These are phyloP conservation scores for Cyprinodon brontotheroides DNA, from an alignment of 2,113 vertebrate species.

Conservation along the genomic window DNA sequence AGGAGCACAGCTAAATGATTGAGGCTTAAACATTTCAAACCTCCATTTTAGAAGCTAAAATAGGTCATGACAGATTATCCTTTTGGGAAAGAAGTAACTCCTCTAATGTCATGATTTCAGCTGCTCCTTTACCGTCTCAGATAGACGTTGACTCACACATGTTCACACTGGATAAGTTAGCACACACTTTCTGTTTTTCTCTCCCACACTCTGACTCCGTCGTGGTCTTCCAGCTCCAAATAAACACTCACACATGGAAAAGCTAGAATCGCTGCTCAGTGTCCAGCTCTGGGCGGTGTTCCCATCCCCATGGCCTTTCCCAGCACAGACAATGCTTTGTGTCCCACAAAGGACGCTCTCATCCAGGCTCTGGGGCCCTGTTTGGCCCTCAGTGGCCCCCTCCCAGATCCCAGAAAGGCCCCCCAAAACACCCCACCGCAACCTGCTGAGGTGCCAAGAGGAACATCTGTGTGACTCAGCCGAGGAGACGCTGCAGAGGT, in stretches of 20 bases:
- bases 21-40: neutral
- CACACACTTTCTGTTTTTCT: slow-evolving; percentile 54
- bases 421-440: slow-evolving; percentile 55
- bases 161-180: slow-evolving; percentile 30
- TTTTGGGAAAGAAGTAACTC: neutral
- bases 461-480: slow-evolving; percentile 80
- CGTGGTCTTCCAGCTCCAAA: slow-evolving; percentile 35
- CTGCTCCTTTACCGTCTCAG: slow-evolving; percentile 46
- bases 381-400: slow-evolving; percentile 59
- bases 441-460: slow-evolving; percentile 81
- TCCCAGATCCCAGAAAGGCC: slow-evolving; percentile 59
- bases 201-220: slow-evolving; percentile 55
- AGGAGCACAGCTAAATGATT: neutral
- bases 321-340: slow-evolving; percentile 81
- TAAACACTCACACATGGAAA: slow-evolving; percentile 41
- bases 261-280: slow-evolving; percentile 56
- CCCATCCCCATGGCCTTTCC: slow-evolving; percentile 77
- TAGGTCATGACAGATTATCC: slow-evolving; percentile 16
- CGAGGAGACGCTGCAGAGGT: slow-evolving; percentile 58
- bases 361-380: slow-evolving; percentile 73
- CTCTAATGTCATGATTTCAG: slow-evolving; percentile 35
- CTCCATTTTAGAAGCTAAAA: neutral
- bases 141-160: slow-evolving; percentile 35
- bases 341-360: slow-evolving; percentile 82
- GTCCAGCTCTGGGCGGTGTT: slow-evolving; percentile 74